Evolutionary conservation across 1,140 invertebrate species (phyloP), one percentile per base, ranked within the genome.

Genomic region (Wasmannia auropunctata): DNA sequence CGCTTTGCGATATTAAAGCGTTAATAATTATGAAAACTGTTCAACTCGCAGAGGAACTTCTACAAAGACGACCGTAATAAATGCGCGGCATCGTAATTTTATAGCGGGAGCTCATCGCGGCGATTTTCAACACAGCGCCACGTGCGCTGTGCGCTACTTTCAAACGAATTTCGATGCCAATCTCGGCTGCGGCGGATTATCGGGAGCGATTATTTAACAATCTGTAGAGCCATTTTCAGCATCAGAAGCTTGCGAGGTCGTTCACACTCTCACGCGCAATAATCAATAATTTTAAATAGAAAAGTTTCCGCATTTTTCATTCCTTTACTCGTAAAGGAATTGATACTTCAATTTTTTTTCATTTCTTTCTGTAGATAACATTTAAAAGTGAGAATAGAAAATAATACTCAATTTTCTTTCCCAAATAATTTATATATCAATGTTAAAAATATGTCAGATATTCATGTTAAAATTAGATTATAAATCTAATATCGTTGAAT

Each of bases 1-100:
- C 70, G 19, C 37, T 70, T 51, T 62, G 37, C 31, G n/a, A 46
- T 37, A n/a, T 4, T n/a, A 22, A 31, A 62, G 16, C 31, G 19
- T 58, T 60, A 75, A 69, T 88, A 63, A 85, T 86, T 86, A 81
- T 16, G 25, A 63, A 62, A 54, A 88, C 31, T 49, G 49, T 31
- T 31, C 34, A 75, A 87, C 31, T 85, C 46, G 16, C 25, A 6
- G 22, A 16, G 56, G 16, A 11, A 51, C 1, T 81, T 43, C n/a
- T 0, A 2, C 11, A 14, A n/a, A n/a, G n/a, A 56, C 4, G 14
- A 31, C 25, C 16, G 51, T 75, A 65, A 77, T 76, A 77, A 87
- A 10, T 22, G 43, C 28, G 28, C 28, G 28, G 19, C 51, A 40
- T 62, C 22, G 37, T 75, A 72, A 70, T 88, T 69, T 54, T 67